Base-by-base conservation (phyloP, 2,888 invertebrate species). In the Dasypogon diadema region DNA sequence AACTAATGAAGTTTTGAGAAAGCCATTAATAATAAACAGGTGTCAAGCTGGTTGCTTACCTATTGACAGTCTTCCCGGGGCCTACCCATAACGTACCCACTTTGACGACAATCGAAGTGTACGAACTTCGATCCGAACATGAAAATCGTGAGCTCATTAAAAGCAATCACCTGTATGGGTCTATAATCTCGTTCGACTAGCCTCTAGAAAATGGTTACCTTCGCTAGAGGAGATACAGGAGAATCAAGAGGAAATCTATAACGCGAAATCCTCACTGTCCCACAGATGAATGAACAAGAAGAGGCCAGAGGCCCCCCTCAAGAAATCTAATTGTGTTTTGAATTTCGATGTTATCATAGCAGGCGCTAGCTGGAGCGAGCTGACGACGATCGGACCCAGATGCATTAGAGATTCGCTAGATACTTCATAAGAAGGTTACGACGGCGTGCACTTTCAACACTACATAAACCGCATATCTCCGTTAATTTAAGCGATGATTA, bases 121-220 rank as follows among this genome's bases (percentile, higher is more conserved):
- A 74, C 48, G 74, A 74, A 74, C 56, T 74, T 58, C 58, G 74
- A 46, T 74, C 58, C 46, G 60, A 58, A 74, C 74, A 74, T 74
- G 74, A 60, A 74, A 74, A 58, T 60, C 74, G 74, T 74, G 74
- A 74, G 58, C 74, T 74, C 58, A 48, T 74, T 74, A 60, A 56
- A 74, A 74, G 58, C 58, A 74, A 74, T 74, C 74, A 74, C 74
- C 74, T 74, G 74, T 74, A 46, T 74, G 48, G 46, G 58, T 42
- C 73, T 70, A 54, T 70, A 70, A 70, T 70, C 70, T 70, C 70
- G 34, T 51, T 34, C 54, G 51, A 48, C 54, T 70, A 70, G 51
- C 70, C 70, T 70, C 70, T 65, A 65, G 42, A 18, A 22, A 21
- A 65, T 21, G 48, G 37, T 24, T 12, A 42, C 2, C 42, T 42